Evolutionary conservation across 2,113 vertebrate species (phyloP).

Genomic region (Pelecanoides urinatrix): DNA sequence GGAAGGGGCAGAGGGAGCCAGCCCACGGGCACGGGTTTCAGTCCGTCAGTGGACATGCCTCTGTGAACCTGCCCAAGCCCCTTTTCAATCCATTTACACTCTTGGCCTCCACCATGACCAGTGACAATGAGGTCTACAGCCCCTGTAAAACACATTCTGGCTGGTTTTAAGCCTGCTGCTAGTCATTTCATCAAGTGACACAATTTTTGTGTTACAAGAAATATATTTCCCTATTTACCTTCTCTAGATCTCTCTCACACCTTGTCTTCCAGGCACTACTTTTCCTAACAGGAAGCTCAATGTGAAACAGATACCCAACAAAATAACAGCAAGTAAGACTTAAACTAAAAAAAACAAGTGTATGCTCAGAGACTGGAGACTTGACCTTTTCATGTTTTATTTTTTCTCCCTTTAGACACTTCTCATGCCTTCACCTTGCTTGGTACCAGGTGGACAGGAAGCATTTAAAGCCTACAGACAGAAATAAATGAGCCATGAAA

Average conservation of each 20-base stretch:
- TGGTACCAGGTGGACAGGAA: background rate
- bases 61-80: background rate
- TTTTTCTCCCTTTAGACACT: background rate
- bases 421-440: background rate
- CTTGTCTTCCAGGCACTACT: background rate
- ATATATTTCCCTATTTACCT: background rate
- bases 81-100: background rate
- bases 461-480: background rate
- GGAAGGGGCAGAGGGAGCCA: background rate
- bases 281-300: background rate
- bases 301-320: background rate
- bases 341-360: background rate
- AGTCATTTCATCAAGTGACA: background rate
- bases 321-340: background rate
- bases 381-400: background rate
- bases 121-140: background rate
- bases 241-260: background rate
- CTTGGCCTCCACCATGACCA: background rate
- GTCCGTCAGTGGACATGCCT: background rate
- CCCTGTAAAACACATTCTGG: background rate
- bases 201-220: background rate
- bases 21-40: fast-evolving
- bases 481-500: background rate
- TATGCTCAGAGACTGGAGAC: background rate
- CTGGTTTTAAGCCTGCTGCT: background rate